Base-by-base conservation (phyloP, 2,888 invertebrate species). In the Dasypolia templi region DNA sequence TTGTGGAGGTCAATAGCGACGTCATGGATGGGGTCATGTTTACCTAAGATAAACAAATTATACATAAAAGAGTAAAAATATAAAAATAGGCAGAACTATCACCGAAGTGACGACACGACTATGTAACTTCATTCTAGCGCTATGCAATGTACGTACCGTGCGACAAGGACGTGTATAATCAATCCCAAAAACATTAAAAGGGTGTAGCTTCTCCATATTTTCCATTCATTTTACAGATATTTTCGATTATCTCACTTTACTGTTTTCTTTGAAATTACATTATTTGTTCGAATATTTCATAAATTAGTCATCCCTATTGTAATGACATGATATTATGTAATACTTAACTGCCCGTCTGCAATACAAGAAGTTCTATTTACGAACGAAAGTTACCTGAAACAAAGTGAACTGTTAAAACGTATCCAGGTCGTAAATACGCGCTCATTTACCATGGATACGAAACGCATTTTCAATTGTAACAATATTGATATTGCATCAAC, bases 381-480 rank as follows among this genome's bases (percentile, higher is more conserved):
- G 14, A 29, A 62, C 3, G 14, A 29, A 44, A 39, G 19, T 9
- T 59, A 42, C 39, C 17, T 39, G 9, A 26, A 62, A 42, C 26
- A 26, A 4, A 39, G 11, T 19, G 19, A 19, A 19, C 9, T 14
- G n/a, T 35, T 26, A 26, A 26, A 61, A 19, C 17, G 11, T 5
- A 61, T 19, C 5, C n/a, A n/a, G n/a, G 26, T 63, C 9, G 1
- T 14, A 35, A 46, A 65, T 66, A 35, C 11, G n/a, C n/a, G n/a
- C 22, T 42, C n/a, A 39, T 22, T 49, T 61, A 22, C 17, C 2
- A 35, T n/a, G 7, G 2, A 12, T 26, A 61, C 26, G 7, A n/a
- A 62, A 44, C 61, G 19, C 29, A 62, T 58, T 65, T 62, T 58
- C 44, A 68, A 49, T 64, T 62, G 44, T 44, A 44, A 66, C 22